Percentiles rank a stretch among this genome's conserved stretches.
phyloP scores from a whole-genome alignment of 37 sponge, comb jelly and placozoan genomes.

The Axinella damicornis region DNA sequence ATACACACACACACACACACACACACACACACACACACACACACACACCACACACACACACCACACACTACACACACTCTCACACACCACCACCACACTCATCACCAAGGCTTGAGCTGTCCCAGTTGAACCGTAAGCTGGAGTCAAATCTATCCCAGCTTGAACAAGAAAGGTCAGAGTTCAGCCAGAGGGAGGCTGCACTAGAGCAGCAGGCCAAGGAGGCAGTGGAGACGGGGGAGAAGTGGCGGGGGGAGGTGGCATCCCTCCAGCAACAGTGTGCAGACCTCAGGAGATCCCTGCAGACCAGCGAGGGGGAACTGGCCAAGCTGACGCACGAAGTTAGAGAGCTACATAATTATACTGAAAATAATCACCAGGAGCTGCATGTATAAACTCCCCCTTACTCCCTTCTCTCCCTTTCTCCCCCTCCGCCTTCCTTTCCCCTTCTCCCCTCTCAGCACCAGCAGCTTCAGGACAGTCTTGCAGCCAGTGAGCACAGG shows the following conservation, averaged over 20 bases:
- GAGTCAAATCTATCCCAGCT: slow-evolving; percentile 3
- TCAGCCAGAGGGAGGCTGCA: background rate
- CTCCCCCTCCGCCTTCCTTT: no score
- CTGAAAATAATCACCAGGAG: no score
- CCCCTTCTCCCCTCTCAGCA: no score
- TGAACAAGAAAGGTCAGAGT: background rate
- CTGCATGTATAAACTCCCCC: no score
- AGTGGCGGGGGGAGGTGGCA: background rate
- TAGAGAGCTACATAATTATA: no score
- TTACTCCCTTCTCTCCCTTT: no score
- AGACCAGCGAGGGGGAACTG: background rate
- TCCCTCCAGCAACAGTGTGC: background rate
- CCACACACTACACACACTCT: background rate
- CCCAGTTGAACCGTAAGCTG: slow-evolving; percentile 1
- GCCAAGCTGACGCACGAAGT: background rate
- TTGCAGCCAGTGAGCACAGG: no score
- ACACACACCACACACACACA: background rate
- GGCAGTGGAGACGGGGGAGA: background rate
- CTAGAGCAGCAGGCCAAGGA: background rate
- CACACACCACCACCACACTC: background rate
- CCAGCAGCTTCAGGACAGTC: no score
- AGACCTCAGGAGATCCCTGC: background rate
- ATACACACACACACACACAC: background rate
- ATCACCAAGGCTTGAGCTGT: background rate
- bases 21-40: background rate